A percentile compares a stretch with the other conserved stretches of the same genome.
Conservation (phyloP, 1,140 invertebrate genomes). For the Hycleus cichorii region DNA sequence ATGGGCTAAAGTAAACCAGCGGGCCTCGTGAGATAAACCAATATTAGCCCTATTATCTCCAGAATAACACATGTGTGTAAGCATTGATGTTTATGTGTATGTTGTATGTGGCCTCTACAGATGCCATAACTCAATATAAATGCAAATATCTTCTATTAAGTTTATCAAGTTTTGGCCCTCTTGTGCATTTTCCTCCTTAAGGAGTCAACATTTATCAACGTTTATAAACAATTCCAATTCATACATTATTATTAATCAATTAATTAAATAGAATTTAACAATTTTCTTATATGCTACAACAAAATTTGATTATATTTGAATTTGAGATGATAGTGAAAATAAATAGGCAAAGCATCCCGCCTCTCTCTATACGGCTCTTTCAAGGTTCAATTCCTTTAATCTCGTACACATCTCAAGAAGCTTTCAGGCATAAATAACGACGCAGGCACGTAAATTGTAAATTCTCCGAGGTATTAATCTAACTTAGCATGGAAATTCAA, state of each 20-base stretch:
- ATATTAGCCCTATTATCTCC: constrained; percentile 36
- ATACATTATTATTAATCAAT: no score
- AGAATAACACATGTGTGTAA: constrained; percentile 25
- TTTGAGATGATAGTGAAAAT: no score
- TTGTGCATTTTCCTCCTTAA: constrained; percentile 36
- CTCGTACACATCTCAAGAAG: constrained; percentile 38
- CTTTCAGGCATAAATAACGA: constrained; percentile 38
- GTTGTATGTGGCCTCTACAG: neutral
- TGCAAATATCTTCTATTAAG: constrained; percentile 41
- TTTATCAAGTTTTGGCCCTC: constrained; percentile 14
- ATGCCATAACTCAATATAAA: constrained; percentile 39
- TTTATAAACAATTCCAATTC: no score
- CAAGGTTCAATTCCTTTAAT: constrained; percentile 30
- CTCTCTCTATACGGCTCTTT: neutral
- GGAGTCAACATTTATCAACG: constrained; percentile 23
- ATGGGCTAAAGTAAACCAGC: constrained; percentile 35
- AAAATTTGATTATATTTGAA: no score
- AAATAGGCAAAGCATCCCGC: neutral
- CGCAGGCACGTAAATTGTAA: constrained; percentile 37
- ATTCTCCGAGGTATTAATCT: constrained; percentile 39
- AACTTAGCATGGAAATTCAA: constrained; percentile 40
- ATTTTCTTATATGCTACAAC: no score
- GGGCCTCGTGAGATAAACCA: constrained; percentile 32
- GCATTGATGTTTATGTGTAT: no score
- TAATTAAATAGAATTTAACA: no score